Evolutionary conservation across 2,888 invertebrate species (phyloP), one percentile per base, ranked within the genome.

Genomic region (Phengaris alcon): DNA sequence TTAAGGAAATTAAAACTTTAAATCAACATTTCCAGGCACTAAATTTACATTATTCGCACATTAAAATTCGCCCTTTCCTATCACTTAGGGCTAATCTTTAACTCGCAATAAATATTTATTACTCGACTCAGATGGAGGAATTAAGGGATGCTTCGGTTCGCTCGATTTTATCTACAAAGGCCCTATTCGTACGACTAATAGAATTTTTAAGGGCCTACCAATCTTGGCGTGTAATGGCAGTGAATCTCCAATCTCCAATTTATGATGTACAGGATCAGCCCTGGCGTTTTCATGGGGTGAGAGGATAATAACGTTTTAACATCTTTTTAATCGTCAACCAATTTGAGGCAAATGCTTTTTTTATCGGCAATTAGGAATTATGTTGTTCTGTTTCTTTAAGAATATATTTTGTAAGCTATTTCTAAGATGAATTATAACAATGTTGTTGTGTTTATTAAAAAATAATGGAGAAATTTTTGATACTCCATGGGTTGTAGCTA

Each of bases 101-200:
- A 85, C 84, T 84, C 82, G 85, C 87, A 87, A 89, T 90, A 90
- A 90, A 90, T 90, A 90, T 90, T 90, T 90, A 90, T 89, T 84
- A 84, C 79, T 82, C 80, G 80, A 84, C 85, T 86, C 85, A 85
- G 87, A 84, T 84, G 82, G 83, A 81, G 84, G 84, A 87, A 88
- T 88, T 88, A 88, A 87, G 87, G 85, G 78, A 79, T 78, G 79
- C 78, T 78, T 79, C 77, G 78, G 79, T 79, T 79, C 77, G 78
- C 77, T 77, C 78, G 79, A 80, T 79, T 80, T 80, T 80, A 79
- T 81, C 81, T 80, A 78, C 78, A 77, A 78, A 79, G 78, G 77
- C 78, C 80, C 80, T 81, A 79, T 82, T 81, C 79, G 80, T 81
- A 78, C 77, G 77, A 76, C 77, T 78, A 81, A 81, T 81, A 79